Evolutionary conservation across 2,113 vertebrate species (phyloP).

Genomic region (Bos javanicus): DNA sequence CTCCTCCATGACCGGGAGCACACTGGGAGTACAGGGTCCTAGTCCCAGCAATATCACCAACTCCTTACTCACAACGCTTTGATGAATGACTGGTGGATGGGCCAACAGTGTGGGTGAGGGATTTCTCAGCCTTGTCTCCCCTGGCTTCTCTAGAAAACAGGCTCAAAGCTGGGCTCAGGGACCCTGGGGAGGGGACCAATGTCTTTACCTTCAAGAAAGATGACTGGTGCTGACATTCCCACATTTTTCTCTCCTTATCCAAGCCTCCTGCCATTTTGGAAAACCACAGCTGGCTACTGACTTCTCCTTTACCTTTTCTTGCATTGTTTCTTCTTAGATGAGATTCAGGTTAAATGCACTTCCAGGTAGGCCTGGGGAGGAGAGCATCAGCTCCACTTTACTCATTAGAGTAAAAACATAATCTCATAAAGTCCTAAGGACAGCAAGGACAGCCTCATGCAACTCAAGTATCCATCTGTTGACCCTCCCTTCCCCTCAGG

Average conservation of each 20-base stretch:
- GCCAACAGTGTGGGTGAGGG: fast-evolving
- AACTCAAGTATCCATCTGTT: fast-evolving
- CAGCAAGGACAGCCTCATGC: too few species aligned
- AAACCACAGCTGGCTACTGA: fast-evolving
- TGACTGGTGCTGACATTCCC: not conserved
- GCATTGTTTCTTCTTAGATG: fast-evolving
- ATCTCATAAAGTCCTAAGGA: not conserved
- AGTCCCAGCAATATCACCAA: not conserved
- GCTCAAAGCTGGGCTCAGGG: not conserved
- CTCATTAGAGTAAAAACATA: not conserved
- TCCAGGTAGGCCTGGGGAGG: not conserved
- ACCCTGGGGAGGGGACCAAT: fast-evolving
- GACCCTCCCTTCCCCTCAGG: fast-evolving
- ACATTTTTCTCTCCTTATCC: too few species aligned
- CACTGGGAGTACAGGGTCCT: fast-evolving
- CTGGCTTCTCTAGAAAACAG: not conserved
- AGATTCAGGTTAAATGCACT: not conserved
- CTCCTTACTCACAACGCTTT: not conserved
- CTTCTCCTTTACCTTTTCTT: not conserved
- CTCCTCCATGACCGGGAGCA: too few species aligned
- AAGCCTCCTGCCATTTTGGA: not conserved
- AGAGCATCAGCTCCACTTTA: fast-evolving
- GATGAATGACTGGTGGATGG: fast-evolving
- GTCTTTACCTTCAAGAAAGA: not conserved
- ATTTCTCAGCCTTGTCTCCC: fast-evolving